A percentile compares a stretch with the other conserved stretches of the same genome.
Evolutionary conservation across 1,140 invertebrate genomes (phyloP).

Genomic region (Bombyx mori): ASM3026992v2 NC_085119.1:11013001-11013500

Average conservation of each 20-base stretch:
- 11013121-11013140: slow-evolving; percentile 64
- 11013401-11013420: neutral
- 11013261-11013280: slow-evolving; percentile 27
- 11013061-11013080: slow-evolving; percentile 45
- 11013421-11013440: no score
- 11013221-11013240: slow-evolving; percentile 63
- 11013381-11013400: neutral
- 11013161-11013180: slow-evolving; percentile 53
- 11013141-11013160: slow-evolving; percentile 56
- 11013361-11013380: slow-evolving; percentile 17
- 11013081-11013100: slow-evolving; percentile 68
- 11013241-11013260: slow-evolving; percentile 32
- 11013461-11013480: neutral
- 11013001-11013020: slow-evolving; percentile 9
- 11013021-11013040: slow-evolving; percentile 39
- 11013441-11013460: neutral
- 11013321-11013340: slow-evolving; percentile 19
- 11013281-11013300: slow-evolving; percentile 42
- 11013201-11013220: slow-evolving; percentile 74
- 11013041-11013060: slow-evolving; percentile 22
- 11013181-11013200: slow-evolving; percentile 73
- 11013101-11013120: slow-evolving; percentile 72
- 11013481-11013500: slow-evolving; percentile 56
- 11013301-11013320: slow-evolving; percentile 40
- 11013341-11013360: slow-evolving; percentile 56